Percentiles rank a stretch among this genome's conserved stretches.
phyloP scores from a whole-genome alignment of 2,797 vertebrate species.

The Amblyopsis hoosieri region DNA sequence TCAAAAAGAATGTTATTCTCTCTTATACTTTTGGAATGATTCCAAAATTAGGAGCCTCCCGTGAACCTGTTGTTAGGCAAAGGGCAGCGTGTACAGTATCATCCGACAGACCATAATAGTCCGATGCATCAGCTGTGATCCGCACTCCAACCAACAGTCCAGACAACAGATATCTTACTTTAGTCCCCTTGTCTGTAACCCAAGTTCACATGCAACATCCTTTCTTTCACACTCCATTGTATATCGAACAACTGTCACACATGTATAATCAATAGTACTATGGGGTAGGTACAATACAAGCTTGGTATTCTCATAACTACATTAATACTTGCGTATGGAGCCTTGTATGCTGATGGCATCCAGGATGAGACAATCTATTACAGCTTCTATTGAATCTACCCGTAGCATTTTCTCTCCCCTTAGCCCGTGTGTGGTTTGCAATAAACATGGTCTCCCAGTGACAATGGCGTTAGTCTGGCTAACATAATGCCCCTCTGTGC shows the following conservation, averaged over 20 bases:
- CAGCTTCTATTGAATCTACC: conserved; percentile 34
- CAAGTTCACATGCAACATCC: conserved; percentile 45
- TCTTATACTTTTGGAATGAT: conserved; percentile 42
- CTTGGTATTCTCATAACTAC: conserved; percentile 20
- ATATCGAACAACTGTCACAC: conserved; percentile 66
- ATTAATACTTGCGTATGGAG: conserved; percentile 29
- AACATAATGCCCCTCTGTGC: conserved; percentile 54
- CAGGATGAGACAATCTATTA: conserved; percentile 18
- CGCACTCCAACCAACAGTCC: conserved; percentile 25
- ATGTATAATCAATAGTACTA: conserved; percentile 53
- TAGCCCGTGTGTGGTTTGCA: conserved; percentile 29
- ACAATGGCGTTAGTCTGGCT: conserved; percentile 46
- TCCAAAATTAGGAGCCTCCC: conserved; percentile 42
- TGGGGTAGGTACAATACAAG: conserved; percentile 50
- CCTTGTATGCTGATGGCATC: conserved; percentile 35
- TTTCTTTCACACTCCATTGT: conserved; percentile 46
- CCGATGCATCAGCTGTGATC: conserved; percentile 40
- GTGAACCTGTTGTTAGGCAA: conserved; percentile 51
- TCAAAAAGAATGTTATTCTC: conserved; percentile 48
- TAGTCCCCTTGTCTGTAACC: conserved; percentile 29
- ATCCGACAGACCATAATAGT: conserved; percentile 43
- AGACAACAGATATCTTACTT: conserved; percentile 27
- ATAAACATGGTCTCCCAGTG: conserved; percentile 38
- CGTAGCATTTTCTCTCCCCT: conserved; percentile 8
- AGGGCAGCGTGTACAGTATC: conserved; percentile 37